These are phyloP conservation scores for Palythoa grandis DNA, from an alignment of 92 coral and sea anemone species.

Conservation along the genomic window DNA sequence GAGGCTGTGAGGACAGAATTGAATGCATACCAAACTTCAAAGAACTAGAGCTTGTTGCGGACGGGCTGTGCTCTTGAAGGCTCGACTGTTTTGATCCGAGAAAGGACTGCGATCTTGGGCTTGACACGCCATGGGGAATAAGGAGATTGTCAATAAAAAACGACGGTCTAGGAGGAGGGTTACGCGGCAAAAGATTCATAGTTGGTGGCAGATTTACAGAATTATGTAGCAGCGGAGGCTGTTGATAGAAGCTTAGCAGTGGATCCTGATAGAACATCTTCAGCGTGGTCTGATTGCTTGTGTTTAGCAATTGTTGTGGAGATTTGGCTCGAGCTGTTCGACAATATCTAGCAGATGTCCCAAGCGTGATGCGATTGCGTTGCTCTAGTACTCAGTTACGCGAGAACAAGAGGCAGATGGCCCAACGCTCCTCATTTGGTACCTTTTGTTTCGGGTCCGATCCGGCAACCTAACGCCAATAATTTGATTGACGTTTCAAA, in stretches of 20 bases:
- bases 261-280: constrained; percentile 94
- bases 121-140: constrained; percentile 33
- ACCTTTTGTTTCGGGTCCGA: constrained; percentile 35
- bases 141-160: constrained; percentile 44
- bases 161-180: constrained; percentile 40
- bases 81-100: constrained; percentile 64
- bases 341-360: constrained; percentile 37
- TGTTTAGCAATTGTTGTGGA: neutral
- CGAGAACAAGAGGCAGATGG: constrained; percentile 32
- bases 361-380: constrained; percentile 23
- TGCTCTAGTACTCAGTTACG: constrained; percentile 16
- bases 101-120: constrained; percentile 59
- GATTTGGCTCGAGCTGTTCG: constrained; percentile 10
- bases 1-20: constrained; percentile 68
- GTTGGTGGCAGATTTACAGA: constrained; percentile 26
- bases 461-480: constrained; percentile 49
- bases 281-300: constrained; percentile 1
- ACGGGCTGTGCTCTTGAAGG: constrained; percentile 59
- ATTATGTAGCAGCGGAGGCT: constrained; percentile 60
- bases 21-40: constrained; percentile 88
- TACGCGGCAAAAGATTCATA: constrained; percentile 34
- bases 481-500: constrained; percentile 63
- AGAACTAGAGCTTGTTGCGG: constrained; percentile 62
- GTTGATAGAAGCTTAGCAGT: constrained; percentile 76
- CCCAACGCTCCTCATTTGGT: constrained; percentile 15